Base-by-base conservation (phyloP, 2,113 vertebrate species). In the Nothobranchius furzeri region DNA sequence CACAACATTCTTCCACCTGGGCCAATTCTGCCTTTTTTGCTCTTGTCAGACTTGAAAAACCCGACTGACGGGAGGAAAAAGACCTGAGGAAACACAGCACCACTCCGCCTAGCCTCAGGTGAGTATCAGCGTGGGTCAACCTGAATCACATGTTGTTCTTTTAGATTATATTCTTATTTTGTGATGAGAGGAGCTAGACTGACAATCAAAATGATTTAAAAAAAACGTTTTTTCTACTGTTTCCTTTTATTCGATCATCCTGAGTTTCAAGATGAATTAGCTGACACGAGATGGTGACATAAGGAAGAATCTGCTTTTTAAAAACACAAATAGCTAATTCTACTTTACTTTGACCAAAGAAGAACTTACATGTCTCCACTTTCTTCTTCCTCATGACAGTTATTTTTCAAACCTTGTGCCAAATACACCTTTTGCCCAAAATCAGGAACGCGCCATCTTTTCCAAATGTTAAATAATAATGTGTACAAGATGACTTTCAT, bases 21-120 rank as follows among this genome's bases (percentile, higher is more conserved):
- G 14, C n/a, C 8, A 59, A 55, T 13, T 14, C 46, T 42, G 7
- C 40, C 51, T 63, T 9, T 11, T 30, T 56, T 51, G 24, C 56
- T 58, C 12, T 60, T 11, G 64, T 35, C 3, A 0, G 68, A 82
- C 89, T 68, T 71, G 91, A 90, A 89, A 86, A 88, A 90, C 91
- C 68, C 1, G 88, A 79, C 25, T 2, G 70, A 66, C 81, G 15
- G 48, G 71, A 11, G 48, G 56, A 63, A 40, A 72, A 81, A 40
- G 62, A 64, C 51, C 61, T 25, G 6, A 14, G 12, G 61, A 52
- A 60, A 73, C 49, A 15, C 60, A 37, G 24, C 40, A 10, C 10
- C 37, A 5, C 79, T 77, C 73, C 56, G 36, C 78, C 81, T 66
- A 24, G 15, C 42, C 53, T 66, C 10, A 13, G 45, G 25, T 0